Conservation (phyloP, 2,797 vertebrate genomes). For the Hemitrygon akajei region DNA sequence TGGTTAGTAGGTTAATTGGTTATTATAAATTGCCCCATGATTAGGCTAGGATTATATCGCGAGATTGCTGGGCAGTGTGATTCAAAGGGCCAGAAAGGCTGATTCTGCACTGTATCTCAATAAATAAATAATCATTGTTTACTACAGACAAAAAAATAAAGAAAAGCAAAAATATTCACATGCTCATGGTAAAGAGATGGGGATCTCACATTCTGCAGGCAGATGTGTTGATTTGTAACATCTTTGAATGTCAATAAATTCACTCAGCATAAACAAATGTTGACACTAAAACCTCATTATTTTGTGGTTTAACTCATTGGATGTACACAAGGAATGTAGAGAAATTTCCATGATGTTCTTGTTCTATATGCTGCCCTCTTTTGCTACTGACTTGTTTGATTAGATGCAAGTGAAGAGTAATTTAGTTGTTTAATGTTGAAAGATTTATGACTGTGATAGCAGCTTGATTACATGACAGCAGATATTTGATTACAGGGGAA, state of each 20-base stretch:
- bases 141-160: not conserved
- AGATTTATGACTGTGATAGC: constrained; percentile 21
- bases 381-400: not conserved
- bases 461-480: not conserved
- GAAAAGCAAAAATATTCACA: not conserved
- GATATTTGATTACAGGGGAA: constrained; percentile 22
- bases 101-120: too few relatives aligned
- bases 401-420: not conserved
- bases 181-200: not conserved
- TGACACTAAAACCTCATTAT: not conserved
- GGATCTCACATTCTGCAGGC: not conserved
- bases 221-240: not conserved
- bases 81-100: too few relatives aligned
- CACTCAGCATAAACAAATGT: not conserved
- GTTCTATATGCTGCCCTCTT: not conserved
- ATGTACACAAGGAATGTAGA: too few relatives aligned
- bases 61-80: too few relatives aligned
- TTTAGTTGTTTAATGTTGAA: not conserved
- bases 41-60: too few relatives aligned
- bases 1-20: too few relatives aligned
- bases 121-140: not conserved
- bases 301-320: too few relatives aligned
- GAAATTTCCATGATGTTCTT: too few relatives aligned
- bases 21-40: too few relatives aligned
- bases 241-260: not conserved